phyloP scores from a whole-genome alignment of 2,797 vertebrate genomes.

The Sebastes glaucus region DNA sequence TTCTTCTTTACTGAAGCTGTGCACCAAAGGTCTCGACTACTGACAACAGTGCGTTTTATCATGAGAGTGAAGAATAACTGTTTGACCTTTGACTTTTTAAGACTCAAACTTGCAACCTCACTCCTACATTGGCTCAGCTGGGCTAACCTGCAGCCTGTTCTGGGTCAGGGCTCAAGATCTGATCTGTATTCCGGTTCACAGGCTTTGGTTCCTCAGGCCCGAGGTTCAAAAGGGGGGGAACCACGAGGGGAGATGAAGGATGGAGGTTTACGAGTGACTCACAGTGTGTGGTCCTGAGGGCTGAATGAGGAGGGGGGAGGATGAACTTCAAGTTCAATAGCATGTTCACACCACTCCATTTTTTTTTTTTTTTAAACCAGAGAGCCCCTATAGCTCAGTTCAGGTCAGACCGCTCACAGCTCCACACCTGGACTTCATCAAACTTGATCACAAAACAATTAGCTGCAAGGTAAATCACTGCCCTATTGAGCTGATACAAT shows the following conservation, averaged over 20 bases:
- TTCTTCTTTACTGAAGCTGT: not conserved
- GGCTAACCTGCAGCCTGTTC: conserved; percentile 5
- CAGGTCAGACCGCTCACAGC: not conserved
- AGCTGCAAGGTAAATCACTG: not conserved
- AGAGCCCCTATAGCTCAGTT: not conserved
- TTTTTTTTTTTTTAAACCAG: too few species aligned
- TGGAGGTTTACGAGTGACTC: conserved; percentile 6
- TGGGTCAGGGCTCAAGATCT: conserved; percentile 11
- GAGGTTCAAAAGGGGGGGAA: conserved; percentile 24
- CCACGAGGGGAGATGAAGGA: conserved; percentile 1
- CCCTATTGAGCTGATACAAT: not conserved
- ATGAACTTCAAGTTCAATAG: not conserved
- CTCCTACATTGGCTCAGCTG: not conserved
- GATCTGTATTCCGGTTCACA: conserved; percentile 30
- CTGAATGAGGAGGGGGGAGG: not conserved
- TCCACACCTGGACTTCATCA: not conserved
- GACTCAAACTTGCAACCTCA: not conserved
- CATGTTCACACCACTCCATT: not conserved
- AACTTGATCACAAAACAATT: not conserved
- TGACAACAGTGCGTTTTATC: not conserved
- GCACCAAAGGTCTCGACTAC: not conserved
- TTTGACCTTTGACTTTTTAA: conserved; percentile 6
- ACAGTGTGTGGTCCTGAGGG: conserved; percentile 15
- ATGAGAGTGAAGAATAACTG: not conserved
- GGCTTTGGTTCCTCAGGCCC: not conserved